Conservation (phyloP, 2,113 vertebrate genomes). For the Chlorodrepanis virens region DNA sequence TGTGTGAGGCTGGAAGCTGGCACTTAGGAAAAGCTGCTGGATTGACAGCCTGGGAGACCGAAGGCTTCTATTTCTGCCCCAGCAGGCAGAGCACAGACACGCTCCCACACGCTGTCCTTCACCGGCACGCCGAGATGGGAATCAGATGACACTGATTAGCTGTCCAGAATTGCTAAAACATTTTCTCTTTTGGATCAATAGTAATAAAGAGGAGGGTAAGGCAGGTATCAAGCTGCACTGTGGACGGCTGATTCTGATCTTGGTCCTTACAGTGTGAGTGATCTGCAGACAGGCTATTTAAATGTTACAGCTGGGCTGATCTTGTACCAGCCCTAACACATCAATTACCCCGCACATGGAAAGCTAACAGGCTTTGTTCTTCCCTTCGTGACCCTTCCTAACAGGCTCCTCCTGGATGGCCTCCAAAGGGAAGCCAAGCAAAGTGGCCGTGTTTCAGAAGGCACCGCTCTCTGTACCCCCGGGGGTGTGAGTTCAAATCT, state of each 20-base stretch:
- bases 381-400: not conserved
- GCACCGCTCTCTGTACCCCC: rapidly evolving
- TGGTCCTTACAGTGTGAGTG: not conserved
- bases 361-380: not conserved
- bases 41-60: not conserved
- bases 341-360: not conserved
- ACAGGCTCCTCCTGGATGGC: not conserved
- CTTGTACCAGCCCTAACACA: not conserved
- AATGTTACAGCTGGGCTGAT: not conserved
- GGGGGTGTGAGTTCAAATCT: not conserved
- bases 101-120: not conserved
- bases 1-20: not conserved
- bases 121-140: rapidly evolving
- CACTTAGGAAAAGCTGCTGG: not conserved
- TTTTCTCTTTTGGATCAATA: constrained; percentile 52
- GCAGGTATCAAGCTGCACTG: not conserved
- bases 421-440: not conserved
- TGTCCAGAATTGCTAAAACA: constrained; percentile 33
- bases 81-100: constrained; percentile 1
- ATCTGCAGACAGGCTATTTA: not conserved
- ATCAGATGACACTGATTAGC: not conserved
- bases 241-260: not conserved
- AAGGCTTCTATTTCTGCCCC: constrained; percentile 15
- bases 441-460: not conserved
- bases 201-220: not conserved